Percentiles rank a stretch among this genome's conserved stretches.
Conservation (phyloP, 2,888 invertebrate genomes). For the Rhingia campestris region DNA sequence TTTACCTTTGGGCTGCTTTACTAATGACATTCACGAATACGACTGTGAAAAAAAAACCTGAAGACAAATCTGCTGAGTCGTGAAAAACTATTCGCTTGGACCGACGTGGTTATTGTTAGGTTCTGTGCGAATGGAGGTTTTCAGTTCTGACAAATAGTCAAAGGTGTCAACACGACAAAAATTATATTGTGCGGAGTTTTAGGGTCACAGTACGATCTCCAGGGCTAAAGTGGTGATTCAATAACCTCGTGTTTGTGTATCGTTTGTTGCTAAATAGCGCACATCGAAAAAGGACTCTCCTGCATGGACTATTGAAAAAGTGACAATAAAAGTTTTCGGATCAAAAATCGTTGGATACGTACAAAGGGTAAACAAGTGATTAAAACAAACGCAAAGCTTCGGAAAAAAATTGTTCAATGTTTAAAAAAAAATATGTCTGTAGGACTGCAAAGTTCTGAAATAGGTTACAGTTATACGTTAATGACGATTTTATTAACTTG, state of each 20-base stretch:
- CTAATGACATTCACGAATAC: constrained; percentile 57
- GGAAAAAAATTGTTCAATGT: neutral
- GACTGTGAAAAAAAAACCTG: constrained; percentile 6
- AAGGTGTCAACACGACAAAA: constrained; percentile 55
- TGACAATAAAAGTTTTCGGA: constrained; percentile 9
- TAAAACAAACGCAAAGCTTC: neutral
- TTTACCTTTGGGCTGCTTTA: constrained; percentile 31
- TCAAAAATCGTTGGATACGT: neutral
- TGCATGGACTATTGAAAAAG: constrained; percentile 41
- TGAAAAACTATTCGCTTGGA: constrained; percentile 38
- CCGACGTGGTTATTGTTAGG: constrained; percentile 45
- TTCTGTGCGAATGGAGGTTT: constrained; percentile 17
- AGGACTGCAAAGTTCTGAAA: neutral
- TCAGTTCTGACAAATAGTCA: constrained; percentile 51
- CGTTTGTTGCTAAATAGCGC: neutral
- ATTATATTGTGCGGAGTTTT: neutral
- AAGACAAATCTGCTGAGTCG: constrained; percentile 45
- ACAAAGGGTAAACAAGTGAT: neutral
- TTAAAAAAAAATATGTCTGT: neutral
- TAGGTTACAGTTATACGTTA: too few relatives aligned
- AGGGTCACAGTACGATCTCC: constrained; percentile 53
- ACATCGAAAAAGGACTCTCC: constrained; percentile 18
- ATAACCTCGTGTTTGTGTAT: neutral
- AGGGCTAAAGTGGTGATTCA: constrained; percentile 20
- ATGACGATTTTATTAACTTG: too few relatives aligned